phyloP scores from a whole-genome alignment of 2,797 vertebrate genomes.

The Lindbergichthys nudifrons region DNA sequence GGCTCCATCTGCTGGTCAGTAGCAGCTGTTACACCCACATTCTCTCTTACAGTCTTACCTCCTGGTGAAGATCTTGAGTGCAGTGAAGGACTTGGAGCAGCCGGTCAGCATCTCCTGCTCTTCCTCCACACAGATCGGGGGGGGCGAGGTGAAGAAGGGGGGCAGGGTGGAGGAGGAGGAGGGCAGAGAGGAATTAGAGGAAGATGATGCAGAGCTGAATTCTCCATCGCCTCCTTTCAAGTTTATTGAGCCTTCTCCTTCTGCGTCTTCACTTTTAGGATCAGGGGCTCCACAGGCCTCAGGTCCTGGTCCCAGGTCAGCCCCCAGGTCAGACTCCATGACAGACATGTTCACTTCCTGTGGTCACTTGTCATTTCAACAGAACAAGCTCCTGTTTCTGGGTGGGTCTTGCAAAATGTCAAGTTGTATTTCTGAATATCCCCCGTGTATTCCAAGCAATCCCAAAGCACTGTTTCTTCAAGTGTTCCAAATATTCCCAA shows the following conservation, averaged over 20 bases:
- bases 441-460: not conserved
- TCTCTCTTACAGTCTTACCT: conserved; percentile 51
- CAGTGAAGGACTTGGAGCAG: conserved; percentile 69
- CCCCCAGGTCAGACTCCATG: conserved; percentile 37
- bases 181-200: conserved; percentile 40
- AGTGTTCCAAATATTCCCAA: not conserved
- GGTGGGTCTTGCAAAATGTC: not conserved
- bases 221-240: conserved; percentile 13
- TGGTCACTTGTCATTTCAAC: conserved; percentile 21
- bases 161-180: conserved; percentile 29
- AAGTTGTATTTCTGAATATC: not conserved
- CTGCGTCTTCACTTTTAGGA: not conserved
- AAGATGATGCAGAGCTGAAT: conserved; percentile 58
- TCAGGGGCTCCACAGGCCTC: not conserved
- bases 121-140: conserved; percentile 17
- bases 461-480: no score
- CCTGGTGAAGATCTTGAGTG: conserved; percentile 65
- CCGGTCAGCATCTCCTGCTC: conserved; percentile 55
- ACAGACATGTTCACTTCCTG: not conserved
- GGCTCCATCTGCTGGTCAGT: conserved; percentile 41
- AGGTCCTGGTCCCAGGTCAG: not conserved
- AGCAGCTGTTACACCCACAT: not conserved
- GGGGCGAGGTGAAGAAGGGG: not conserved
- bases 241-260: not conserved
- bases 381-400: not conserved